Evolutionary conservation across 2,888 invertebrate genomes (phyloP).

Genomic region (Morpho deidamia): DNA sequence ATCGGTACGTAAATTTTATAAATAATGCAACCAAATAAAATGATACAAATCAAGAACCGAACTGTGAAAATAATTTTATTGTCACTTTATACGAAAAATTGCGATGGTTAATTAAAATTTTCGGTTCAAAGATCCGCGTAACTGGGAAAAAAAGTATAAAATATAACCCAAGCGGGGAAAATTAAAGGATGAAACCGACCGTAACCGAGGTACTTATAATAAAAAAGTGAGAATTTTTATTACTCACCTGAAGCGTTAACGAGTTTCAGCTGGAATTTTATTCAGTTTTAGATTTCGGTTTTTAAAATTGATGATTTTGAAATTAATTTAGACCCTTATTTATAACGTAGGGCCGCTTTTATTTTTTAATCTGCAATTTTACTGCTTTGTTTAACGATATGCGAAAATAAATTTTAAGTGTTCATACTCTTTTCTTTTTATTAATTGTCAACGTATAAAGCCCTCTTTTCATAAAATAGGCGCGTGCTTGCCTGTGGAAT

Average conservation of each 20-base stretch:
- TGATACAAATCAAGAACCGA: background rate
- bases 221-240: constrained; percentile 60
- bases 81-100: constrained; percentile 11
- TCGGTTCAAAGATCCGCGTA: constrained; percentile 13
- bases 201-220: constrained; percentile 51
- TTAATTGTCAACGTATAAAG: too few species aligned
- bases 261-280: constrained; percentile 53
- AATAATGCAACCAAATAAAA: too few species aligned
- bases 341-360: background rate
- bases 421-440: too few species aligned
- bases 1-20: too few species aligned
- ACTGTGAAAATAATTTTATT: constrained; percentile 3
- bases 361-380: background rate
- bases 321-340: constrained; percentile 4
- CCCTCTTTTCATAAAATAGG: too few species aligned
- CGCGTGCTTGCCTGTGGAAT: too few species aligned
- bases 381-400: too few species aligned
- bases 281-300: constrained; percentile 11
- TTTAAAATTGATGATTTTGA: constrained; percentile 6
- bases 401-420: too few species aligned
- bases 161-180: constrained; percentile 48
- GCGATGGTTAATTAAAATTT: constrained; percentile 21
- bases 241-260: constrained; percentile 55
- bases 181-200: constrained; percentile 59
- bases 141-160: constrained; percentile 25